phyloP scores from a whole-genome alignment of 1,140 invertebrate species.

The Drosophila elegans region DNA sequence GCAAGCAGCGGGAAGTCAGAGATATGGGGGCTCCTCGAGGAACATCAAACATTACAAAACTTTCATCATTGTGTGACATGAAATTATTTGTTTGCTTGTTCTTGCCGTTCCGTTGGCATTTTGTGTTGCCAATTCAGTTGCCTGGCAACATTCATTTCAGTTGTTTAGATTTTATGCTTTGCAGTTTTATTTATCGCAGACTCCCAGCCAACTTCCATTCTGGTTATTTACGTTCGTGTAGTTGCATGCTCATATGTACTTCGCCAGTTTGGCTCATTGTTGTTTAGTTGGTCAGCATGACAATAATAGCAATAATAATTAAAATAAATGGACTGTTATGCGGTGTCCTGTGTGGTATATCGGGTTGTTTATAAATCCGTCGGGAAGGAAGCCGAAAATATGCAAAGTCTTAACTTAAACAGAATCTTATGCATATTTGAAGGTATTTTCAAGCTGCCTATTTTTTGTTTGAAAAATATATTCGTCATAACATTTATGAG shows the following conservation, averaged over 20 bases:
- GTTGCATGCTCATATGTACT: constrained; percentile 4
- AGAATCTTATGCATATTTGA: too few species aligned
- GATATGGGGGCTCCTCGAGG: constrained; percentile 11
- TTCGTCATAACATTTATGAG: background rate
- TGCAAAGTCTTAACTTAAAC: background rate
- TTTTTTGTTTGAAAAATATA: too few species aligned
- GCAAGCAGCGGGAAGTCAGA: constrained; percentile 25
- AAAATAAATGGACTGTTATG: constrained; percentile 62
- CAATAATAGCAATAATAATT: constrained; percentile 65
- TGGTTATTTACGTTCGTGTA: constrained; percentile 33
- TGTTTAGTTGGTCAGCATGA: constrained; percentile 44
- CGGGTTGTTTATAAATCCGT: constrained; percentile 25
- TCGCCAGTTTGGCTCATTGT: constrained; percentile 26
- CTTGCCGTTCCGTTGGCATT: constrained; percentile 23
- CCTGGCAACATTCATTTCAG: constrained; percentile 74
- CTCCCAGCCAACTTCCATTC: constrained; percentile 39
- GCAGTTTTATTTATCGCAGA: constrained; percentile 69
- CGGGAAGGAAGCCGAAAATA: constrained; percentile 10
- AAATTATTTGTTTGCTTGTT: constrained; percentile 72
- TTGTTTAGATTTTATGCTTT: constrained; percentile 78
- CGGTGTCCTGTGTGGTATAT: constrained; percentile 28
- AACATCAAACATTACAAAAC: constrained; percentile 78
- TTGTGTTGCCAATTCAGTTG: constrained; percentile 38
- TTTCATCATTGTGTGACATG: constrained; percentile 82
- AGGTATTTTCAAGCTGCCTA: too few species aligned